These are phyloP conservation scores for Megathymus violae DNA, from an alignment of 1,140 invertebrate species.

Conservation along the genomic window DNA sequence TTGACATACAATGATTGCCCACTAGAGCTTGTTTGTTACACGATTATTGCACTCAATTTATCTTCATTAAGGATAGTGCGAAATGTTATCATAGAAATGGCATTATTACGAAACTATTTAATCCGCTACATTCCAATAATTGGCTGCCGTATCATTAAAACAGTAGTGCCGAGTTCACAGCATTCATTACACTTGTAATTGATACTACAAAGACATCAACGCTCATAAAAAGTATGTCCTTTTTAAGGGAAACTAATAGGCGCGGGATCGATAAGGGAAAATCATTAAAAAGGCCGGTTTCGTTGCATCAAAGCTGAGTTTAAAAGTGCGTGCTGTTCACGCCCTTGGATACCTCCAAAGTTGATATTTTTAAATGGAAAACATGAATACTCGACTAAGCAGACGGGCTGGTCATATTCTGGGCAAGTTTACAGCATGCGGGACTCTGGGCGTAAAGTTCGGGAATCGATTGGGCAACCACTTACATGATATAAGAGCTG, in stretches of 20 bases:
- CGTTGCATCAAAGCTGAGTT: neutral
- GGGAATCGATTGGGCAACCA: neutral
- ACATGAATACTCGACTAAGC: neutral
- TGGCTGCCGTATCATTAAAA: slow-evolving; percentile 6
- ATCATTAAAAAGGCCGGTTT: slow-evolving; percentile 20
- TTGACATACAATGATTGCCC: neutral
- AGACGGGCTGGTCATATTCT: neutral
- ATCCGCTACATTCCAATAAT: slow-evolving; percentile 10
- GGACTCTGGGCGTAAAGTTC: neutral
- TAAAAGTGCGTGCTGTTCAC: slow-evolving; percentile 8
- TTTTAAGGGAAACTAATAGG: slow-evolving; percentile 27
- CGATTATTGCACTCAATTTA: neutral
- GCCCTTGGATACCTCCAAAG: neutral
- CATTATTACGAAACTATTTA: slow-evolving; percentile 1
- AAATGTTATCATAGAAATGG: slow-evolving; percentile 4
- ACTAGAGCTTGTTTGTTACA: neutral
- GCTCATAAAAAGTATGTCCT: slow-evolving; percentile 14
- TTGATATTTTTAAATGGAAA: neutral
- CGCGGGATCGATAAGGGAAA: slow-evolving; percentile 7
- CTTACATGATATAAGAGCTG: too few relatives aligned
- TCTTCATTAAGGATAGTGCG: slow-evolving; percentile 12
- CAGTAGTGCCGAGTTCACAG: neutral
- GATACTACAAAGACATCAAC: slow-evolving; percentile 19
- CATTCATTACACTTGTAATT: slow-evolving; percentile 19
- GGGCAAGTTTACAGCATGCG: neutral